Evolutionary conservation across 2,797 vertebrate genomes (phyloP), one percentile per base, ranked within the genome.

Genomic region (Enteromius viviparus): DNA sequence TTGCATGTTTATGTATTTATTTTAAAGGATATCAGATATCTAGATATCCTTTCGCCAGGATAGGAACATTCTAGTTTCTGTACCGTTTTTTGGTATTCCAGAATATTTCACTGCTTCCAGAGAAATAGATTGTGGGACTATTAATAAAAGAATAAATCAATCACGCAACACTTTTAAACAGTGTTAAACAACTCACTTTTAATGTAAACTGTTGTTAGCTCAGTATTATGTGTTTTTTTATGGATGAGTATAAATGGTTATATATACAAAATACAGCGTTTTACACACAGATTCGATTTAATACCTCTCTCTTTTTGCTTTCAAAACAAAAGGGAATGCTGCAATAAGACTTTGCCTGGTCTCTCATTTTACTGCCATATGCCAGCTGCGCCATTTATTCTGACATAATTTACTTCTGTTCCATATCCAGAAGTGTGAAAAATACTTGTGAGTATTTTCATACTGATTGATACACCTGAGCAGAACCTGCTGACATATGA

Each of bases 401-500:
- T 47, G 14, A 23, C 69, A 47, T 47, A 4, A 47, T 47, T 70
- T 70, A 45, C 17, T 49, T 32, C 15, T 11, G 70, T 51, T 72
- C 2, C 8, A 51, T 21, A 19, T 26, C 45, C 8, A 62, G 45
- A 72, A 42, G 34, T 51, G 42, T 29, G 37, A 34, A 74, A 53
- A 14, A 53, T 47, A 6, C 58, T 79, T 14, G 49, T 4, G 9
- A n/a, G 71, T 55, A n/a, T 55, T 55, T 55, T 55, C 21, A 55
- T 37, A 47, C 23, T 29, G 29, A 75, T 37, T 55, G 49, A 75
- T 55, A 37, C 37, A 55, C 51, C 6, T 3, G 19, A 55, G 19
- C 47, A 53, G 47, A 75, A 75, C 55, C 72, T 37, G 49, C 32
- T 75, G 32, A 55, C n/a, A 53, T n/a, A 55, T 55, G 11, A 49